Base-by-base conservation (phyloP, 30 jellyfish, hydroid and myxozoan genomes). In the Turritopsis rubra region DNA sequence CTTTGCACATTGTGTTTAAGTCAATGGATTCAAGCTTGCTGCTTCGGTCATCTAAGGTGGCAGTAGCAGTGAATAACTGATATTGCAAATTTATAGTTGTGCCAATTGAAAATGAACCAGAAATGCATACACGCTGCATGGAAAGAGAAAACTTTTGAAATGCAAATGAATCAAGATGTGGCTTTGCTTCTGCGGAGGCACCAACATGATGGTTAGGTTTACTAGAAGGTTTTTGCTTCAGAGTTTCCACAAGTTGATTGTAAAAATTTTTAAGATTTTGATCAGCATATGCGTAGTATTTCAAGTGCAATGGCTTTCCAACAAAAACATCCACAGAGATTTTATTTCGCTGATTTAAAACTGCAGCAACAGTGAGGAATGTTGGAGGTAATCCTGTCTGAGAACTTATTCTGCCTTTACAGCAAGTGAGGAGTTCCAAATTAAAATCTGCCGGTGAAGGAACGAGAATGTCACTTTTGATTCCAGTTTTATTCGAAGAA, bases 381-480 rank as follows among this genome's bases (percentile, higher is more conserved):
- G 29, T 52, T n/a, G 85, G 85, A 29, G 53, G 28, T 1, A 80
- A 19, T 31, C 87, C 87, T 28, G 87, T 54, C 21, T 41, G 22
- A 7, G 54, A 3, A 26, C 53, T 68, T 18, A 65, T 53, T 41
- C 21, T 5, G 18, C 79, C 79, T 19, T 80, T 80, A 52, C 79
- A 53, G 26, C 87, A 53, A 41, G 54, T 5, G 52, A 80, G 27
- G 25, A 80, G 41, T 16, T 80, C 60, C 28, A 29, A 18, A 26
- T 80, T 75, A 53, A 52, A 80, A 80, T 80, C 81, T 41, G 79
- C 21, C 20, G 53, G 54, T 27, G 30, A 23, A n/a, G 77, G 77
- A 8, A 80, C 80, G 19, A 53, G 72, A 41, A 65, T 20, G 25
- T 80, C 79, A 80, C 87, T 52, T 18, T 30, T 18, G 21, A 80